These are phyloP conservation scores for Engystomops pustulosus DNA, from an alignment of 2,113 vertebrate species.

Conservation along the genomic window DNA sequence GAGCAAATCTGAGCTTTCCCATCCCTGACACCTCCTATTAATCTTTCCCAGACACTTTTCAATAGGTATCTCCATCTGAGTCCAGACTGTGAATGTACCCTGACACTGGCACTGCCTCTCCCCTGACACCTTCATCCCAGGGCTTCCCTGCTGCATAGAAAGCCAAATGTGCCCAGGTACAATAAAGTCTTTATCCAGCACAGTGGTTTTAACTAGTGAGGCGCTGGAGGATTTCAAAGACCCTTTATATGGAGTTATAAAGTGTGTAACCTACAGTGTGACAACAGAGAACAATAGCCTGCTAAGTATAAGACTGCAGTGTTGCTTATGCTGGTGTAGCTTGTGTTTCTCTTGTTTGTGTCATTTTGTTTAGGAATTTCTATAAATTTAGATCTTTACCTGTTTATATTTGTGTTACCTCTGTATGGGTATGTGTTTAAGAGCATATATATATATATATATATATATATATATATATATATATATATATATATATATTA, in stretches of 20 bases:
- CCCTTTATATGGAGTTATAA: neutral
- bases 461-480: neutral
- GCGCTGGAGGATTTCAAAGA: neutral
- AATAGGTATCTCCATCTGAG: slow-evolving; percentile 86
- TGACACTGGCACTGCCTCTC: slow-evolving; percentile 72
- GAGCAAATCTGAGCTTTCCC: slow-evolving; percentile 84
- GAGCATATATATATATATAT: no score
- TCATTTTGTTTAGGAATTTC: no score
- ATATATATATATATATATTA: neutral
- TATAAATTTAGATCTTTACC: no score
- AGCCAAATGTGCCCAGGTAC: slow-evolving; percentile 4
- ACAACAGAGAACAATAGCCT: neutral
- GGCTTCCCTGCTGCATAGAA: slow-evolving; percentile 53
- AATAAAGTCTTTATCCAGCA: neutral
- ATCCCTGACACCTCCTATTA: slow-evolving; percentile 88
- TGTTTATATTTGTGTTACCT: no score
- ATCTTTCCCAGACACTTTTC: slow-evolving; percentile 90
- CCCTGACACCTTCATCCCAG: slow-evolving; percentile 79
- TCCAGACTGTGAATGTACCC: slow-evolving; percentile 80
- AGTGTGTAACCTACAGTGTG: neutral
- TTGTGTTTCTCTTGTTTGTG: neutral
- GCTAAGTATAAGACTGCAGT: no score
- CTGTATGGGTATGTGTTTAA: no score
- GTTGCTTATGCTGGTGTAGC: neutral
- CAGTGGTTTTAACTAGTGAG: neutral